phyloP scores from a whole-genome alignment of 2,888 invertebrate species.

The Drosophila formosana region DNA sequence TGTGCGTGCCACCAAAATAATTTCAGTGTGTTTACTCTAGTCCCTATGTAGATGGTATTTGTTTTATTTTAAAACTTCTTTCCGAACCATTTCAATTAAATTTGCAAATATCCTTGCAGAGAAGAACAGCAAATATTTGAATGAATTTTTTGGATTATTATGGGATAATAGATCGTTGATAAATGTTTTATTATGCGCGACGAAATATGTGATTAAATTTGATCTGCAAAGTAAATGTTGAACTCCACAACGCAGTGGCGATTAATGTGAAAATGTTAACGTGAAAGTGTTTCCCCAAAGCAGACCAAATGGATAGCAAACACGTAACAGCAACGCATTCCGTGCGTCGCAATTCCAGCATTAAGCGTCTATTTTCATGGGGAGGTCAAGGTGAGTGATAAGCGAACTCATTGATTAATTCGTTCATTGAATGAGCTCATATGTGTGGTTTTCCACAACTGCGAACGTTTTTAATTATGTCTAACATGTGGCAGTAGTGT shows the following conservation, averaged over 20 bases:
- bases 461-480: not conserved
- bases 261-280: slow-evolving; percentile 13
- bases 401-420: slow-evolving; percentile 22
- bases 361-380: slow-evolving; percentile 83
- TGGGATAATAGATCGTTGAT: not conserved
- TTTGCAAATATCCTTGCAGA: slow-evolving; percentile 7
- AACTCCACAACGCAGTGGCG: not conserved
- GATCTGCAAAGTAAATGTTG: not conserved
- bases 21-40: slow-evolving; percentile 28
- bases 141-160: not conserved
- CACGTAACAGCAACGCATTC: slow-evolving; percentile 74
- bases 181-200: not conserved
- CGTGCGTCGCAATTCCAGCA: slow-evolving; percentile 83
- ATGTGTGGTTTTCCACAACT: not conserved
- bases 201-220: not conserved
- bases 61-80: slow-evolving; percentile 1
- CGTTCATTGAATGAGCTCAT: slow-evolving; percentile 4
- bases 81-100: slow-evolving; percentile 7
- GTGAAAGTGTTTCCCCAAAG: slow-evolving; percentile 22
- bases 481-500: not conserved
- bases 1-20: slow-evolving; percentile 24
- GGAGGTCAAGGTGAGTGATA: slow-evolving; percentile 82
- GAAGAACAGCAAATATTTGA: not conserved
- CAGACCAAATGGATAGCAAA: slow-evolving; percentile 66
- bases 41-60: slow-evolving; percentile 17